A percentile compares a stretch with the other conserved stretches of the same genome.
phyloP scores from a whole-genome alignment of 1,140 invertebrate species.

The Tetramorium simillimum region DNA sequence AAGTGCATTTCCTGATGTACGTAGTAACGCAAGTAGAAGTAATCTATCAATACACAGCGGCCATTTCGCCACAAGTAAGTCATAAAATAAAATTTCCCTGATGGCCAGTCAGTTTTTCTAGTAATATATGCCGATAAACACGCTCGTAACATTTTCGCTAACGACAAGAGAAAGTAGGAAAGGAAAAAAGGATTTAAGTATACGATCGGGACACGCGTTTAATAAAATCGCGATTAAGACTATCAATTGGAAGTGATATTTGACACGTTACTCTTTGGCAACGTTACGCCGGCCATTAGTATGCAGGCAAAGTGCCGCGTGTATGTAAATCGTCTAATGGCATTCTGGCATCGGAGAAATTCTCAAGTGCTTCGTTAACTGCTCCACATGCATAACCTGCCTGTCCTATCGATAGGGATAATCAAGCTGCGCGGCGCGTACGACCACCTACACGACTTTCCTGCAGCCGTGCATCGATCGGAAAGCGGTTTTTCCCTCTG shows the following conservation, averaged over 20 bases:
- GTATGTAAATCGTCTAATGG: constrained; percentile 49
- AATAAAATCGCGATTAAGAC: constrained; percentile 34
- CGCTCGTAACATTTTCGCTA: constrained; percentile 20
- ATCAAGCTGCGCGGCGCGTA: constrained; percentile 15
- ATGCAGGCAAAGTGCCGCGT: constrained; percentile 17
- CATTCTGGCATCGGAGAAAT: constrained; percentile 50
- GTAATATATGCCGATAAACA: constrained; percentile 11
- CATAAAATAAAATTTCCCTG: constrained; percentile 36
- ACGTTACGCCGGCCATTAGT: constrained; percentile 23
- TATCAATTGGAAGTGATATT: constrained; percentile 4
- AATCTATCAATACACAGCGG: constrained; percentile 21
- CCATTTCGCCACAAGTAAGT: neutral
- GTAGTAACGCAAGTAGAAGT: constrained; percentile 7
- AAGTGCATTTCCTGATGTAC: neutral
- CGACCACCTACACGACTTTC: constrained; percentile 46
- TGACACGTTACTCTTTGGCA: constrained; percentile 21
- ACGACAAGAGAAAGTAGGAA: neutral
- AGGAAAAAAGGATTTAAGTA: neutral
- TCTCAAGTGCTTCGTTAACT: constrained; percentile 48
- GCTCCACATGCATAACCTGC: constrained; percentile 44
- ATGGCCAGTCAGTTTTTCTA: constrained; percentile 20
- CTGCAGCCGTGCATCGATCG: constrained; percentile 40
- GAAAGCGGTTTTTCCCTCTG: constrained; percentile 53
- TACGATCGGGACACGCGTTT: neutral
- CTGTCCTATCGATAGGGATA: constrained; percentile 37